Evolutionary conservation across 2,113 vertebrate species (phyloP).

Genomic region (Leucopsar rothschildi): DNA sequence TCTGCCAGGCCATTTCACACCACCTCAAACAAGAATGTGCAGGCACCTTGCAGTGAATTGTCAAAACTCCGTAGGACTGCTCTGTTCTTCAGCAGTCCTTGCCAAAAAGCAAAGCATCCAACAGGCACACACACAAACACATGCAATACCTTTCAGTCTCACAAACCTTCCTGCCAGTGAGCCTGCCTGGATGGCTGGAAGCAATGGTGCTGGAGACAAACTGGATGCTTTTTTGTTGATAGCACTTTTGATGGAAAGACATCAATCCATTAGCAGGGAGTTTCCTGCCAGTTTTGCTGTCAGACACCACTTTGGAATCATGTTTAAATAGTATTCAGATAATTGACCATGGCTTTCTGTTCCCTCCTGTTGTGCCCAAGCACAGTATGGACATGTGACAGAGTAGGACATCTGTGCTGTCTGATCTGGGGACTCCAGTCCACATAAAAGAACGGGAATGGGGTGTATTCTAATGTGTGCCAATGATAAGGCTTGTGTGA

Average conservation of each 20-base stretch:
- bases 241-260: not conserved
- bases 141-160: not conserved
- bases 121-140: not conserved
- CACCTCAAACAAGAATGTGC: not conserved
- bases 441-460: fast-evolving
- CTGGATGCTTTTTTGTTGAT: not conserved
- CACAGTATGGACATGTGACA: not conserved
- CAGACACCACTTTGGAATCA: not conserved
- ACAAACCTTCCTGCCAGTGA: not conserved
- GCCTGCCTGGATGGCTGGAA: not conserved
- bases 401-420: not conserved
- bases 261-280: not conserved
- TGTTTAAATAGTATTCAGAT: not conserved
- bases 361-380: not conserved
- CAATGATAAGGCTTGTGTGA: not conserved
- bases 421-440: not conserved
- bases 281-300: not conserved
- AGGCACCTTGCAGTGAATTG: not conserved
- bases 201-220: not conserved
- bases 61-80: not conserved
- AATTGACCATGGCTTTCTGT: not conserved
- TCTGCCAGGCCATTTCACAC: not conserved
- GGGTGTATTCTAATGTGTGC: not conserved
- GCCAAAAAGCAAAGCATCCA: not conserved
- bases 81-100: not conserved